phyloP scores from a whole-genome alignment of 2,113 vertebrate species.

The Pedetes capensis region DNA sequence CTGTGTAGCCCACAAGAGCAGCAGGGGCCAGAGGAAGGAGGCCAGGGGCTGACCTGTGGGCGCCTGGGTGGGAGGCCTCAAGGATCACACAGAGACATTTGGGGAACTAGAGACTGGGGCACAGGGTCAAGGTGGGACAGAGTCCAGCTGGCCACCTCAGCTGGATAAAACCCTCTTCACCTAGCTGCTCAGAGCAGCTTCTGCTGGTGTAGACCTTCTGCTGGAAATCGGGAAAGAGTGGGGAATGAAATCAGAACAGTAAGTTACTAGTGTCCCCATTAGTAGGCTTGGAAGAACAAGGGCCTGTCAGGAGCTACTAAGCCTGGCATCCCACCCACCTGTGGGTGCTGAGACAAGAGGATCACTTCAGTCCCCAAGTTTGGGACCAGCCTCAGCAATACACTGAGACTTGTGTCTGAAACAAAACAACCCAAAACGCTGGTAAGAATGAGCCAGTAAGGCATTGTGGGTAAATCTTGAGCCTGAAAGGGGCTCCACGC shows the following conservation, averaged over 20 bases:
- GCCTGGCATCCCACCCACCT: neutral
- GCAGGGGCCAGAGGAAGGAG: neutral
- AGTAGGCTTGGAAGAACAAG: neutral
- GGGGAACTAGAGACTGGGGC: rapidly evolving
- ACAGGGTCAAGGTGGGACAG: too few species aligned
- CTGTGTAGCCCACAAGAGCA: too few species aligned
- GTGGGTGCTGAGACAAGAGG: neutral
- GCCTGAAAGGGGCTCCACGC: rapidly evolving
- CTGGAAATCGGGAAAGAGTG: neutral
- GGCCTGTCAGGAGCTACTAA: too few species aligned
- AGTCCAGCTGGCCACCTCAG: rapidly evolving
- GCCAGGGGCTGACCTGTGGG: too few species aligned
- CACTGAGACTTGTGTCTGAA: too few species aligned
- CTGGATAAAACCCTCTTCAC: rapidly evolving
- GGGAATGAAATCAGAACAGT: neutral
- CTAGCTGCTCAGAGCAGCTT: neutral
- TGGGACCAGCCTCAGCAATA: neutral
- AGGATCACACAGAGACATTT: rapidly evolving
- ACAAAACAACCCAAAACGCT: neutral
- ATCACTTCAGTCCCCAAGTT: neutral
- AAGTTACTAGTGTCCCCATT: neutral
- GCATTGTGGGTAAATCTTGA: neutral
- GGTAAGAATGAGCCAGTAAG: rapidly evolving
- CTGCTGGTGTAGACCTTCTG: neutral
- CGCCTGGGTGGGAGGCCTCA: rapidly evolving